Evolutionary conservation across 1,140 invertebrate species (phyloP), one percentile per base, ranked within the genome.

Genomic region (Sinonovacula constricta): DNA sequence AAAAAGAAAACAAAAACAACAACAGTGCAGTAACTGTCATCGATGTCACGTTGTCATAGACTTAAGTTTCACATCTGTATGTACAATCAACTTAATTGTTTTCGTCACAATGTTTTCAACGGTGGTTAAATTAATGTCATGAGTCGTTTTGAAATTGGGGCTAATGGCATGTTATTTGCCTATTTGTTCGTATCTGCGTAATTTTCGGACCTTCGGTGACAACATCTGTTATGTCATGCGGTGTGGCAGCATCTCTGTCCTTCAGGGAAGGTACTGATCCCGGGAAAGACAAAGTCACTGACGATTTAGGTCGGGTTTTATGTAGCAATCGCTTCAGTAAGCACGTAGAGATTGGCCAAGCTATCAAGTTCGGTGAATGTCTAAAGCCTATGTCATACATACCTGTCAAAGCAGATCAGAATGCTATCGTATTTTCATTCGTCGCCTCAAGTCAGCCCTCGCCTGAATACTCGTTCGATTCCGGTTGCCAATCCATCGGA

Each of bases 271-370:
- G 24, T 51, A 51, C n/a, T 26, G 63, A 79, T 51, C 62, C 59
- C 12, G 22, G 34, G 15, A 53, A 24, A 12, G 34, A 49, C 18
- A 62, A 54, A 18, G 31, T 79, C 28, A 57, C 36, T 3, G 56
- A 57, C 24, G 45, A 34, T 14, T 36, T 57, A 3, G 81, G 72
- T 0, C 24, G 69, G 2, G 34, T 24, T 30, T 65, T 34, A 49
- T 82, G 77, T 53, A 45, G 28, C 5, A 67, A 70, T 1, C 59
- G 74, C 3, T 82, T 82, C 53, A 39, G 59, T 53, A 66, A 36
- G 2, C 67, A 75, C 33, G 59, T 79, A 12, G 24, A 62, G 33
- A 72, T 67, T 2, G 66, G 76, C 30, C 62, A 56, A n/a, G 4
- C 34, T 7, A 54, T 82, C n/a, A 54, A n/a, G 24, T 34, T 18